A percentile compares a stretch with the other conserved stretches of the same genome.
Evolutionary conservation across 2,888 invertebrate species (phyloP).

Genomic region (Hypselothyrea guttata): DNA sequence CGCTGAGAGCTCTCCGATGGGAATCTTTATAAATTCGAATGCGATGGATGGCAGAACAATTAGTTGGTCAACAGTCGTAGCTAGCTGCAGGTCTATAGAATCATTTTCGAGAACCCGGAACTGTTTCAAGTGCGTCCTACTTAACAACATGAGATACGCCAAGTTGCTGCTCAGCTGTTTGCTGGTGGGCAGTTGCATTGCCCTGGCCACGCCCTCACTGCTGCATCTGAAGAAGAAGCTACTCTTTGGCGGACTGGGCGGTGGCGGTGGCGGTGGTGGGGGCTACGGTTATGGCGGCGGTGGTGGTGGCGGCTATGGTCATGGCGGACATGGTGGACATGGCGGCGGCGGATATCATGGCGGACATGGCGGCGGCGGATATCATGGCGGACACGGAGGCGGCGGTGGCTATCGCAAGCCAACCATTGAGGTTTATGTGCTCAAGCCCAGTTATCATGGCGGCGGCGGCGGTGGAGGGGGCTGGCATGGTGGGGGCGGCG

Average conservation of each 20-base stretch:
- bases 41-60: conserved; percentile 18
- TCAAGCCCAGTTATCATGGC: conserved; percentile 25
- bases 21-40: conserved; percentile 56
- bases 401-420: too few relatives aligned
- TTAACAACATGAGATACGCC: conserved; percentile 29
- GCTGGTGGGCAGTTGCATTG: conserved; percentile 47
- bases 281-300: conserved; percentile 29
- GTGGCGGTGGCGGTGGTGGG: conserved; percentile 25
- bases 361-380: conserved; percentile 21
- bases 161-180: conserved; percentile 32
- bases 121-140: not conserved
- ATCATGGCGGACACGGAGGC: conserved; percentile 32
- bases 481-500: conserved; percentile 14
- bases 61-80: conserved; percentile 43
- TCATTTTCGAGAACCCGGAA: conserved; percentile 13
- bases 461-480: conserved; percentile 28
- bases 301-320: conserved; percentile 33
- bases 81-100: conserved; percentile 6
- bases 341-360: conserved; percentile 29
- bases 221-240: conserved; percentile 56
- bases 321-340: conserved; percentile 26
- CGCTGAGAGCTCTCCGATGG: conserved; percentile 7
- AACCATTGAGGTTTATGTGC: conserved; percentile 21
- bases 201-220: conserved; percentile 49
- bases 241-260: conserved; percentile 46